Base-by-base conservation (phyloP, 2,797 vertebrate genomes). In the Tragelaphus eurycerus region DNA sequence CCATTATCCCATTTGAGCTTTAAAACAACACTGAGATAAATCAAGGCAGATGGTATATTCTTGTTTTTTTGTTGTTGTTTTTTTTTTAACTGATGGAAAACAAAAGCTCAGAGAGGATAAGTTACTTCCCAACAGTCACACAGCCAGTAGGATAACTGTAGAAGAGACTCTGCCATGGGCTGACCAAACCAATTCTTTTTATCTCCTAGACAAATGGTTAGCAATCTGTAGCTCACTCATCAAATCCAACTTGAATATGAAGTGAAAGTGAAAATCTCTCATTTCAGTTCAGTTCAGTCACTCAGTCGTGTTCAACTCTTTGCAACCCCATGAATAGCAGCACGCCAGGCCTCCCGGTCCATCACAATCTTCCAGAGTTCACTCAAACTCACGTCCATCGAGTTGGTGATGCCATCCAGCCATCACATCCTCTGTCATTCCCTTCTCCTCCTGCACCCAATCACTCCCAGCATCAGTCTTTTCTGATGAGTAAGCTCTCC, bases 11-110 rank as follows among this genome's bases (percentile, higher is more conserved):
- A 85, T 64, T 92, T 50, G 83, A 60, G 55, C 48, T 59, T 89
- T 74, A 89, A 43, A 95, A 67, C 57, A 85, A 94, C 86, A 95
- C 52, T 34, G 34, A 96, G 55, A 71, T 94, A 86, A 93, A 86
- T 86, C 46, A 95, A 94, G 78, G 14, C 55, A 93, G 54, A 90
- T 52, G 46, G 2, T 12, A 16, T 43, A 64, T n/a, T 6, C 11
- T 57, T 55, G 7, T 19, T 10, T 48, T 48, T 8, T 48, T 46
- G 1, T 46, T 46, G 4, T 85, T 52, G n/a, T 54, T 15, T 55
- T 55, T 79, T 23, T n/a, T 64, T 34, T 8, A 25, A 92, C 27
- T 86, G 46, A 91, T 52, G 31, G 38, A 84, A 97, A 96, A 57
- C 27, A 74, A 59, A 97, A 90, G 31, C 7, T 88, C 43, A 78